Evolutionary conservation across 1,140 invertebrate genomes (phyloP).

Genomic region (Drosophila pruinosa): DNA sequence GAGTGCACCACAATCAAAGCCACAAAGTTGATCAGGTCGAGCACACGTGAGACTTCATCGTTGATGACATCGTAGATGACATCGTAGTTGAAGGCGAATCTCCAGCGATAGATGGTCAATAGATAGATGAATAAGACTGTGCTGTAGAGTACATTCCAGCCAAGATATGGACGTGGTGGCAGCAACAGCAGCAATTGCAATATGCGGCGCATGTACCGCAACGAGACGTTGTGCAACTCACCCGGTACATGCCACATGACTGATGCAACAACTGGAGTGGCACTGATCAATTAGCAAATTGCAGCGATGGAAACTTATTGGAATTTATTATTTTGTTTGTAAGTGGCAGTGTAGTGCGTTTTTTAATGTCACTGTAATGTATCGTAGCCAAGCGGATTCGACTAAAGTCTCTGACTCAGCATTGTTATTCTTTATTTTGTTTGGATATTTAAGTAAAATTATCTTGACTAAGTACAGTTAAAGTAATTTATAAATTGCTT

Average conservation of each 20-base stretch:
- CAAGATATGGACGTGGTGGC: background rate
- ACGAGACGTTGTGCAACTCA: conserved; percentile 12
- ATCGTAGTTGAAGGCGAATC: conserved; percentile 23
- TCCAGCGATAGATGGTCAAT: background rate
- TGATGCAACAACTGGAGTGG: background rate
- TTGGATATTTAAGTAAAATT: no score
- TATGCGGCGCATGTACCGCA: conserved; percentile 13
- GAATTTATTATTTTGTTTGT: no score
- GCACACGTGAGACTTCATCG: conserved; percentile 7
- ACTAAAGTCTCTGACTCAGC: no score
- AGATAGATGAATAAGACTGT: background rate
- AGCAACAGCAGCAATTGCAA: conserved; percentile 8
- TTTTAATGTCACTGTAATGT: no score
- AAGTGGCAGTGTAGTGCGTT: no score
- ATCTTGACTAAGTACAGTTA: no score
- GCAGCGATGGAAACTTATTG: background rate
- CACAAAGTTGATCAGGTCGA: conserved; percentile 28
- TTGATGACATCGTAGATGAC: conserved; percentile 19
- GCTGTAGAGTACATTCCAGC: conserved; percentile 14
- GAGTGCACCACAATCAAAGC: conserved; percentile 3
- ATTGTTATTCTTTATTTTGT: no score
- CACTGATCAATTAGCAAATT: conserved; percentile 9
- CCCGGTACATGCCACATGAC: conserved; percentile 29
- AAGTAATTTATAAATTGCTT: background rate
- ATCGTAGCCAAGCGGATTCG: no score